Base-by-base conservation (phyloP, 2,888 invertebrate genomes). In the Sinelater perroti region DNA sequence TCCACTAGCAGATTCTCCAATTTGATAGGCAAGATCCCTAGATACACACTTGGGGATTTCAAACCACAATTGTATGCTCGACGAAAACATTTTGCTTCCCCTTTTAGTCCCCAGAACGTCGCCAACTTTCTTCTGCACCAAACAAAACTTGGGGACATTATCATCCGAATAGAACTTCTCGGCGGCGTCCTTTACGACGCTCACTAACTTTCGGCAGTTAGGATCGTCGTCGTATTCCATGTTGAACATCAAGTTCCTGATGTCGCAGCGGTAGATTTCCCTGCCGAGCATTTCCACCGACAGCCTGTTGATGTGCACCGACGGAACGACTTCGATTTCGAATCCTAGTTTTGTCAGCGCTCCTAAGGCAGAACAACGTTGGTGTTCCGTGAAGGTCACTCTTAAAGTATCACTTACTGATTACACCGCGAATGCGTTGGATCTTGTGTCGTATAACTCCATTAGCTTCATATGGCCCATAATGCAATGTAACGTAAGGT, bases 391-490 rank as follows among this genome's bases (percentile, higher is more conserved):
- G 2, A 28, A 28, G 2, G 2, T n/a, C n/a, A n/a, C n/a, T n/a
- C n/a, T n/a, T n/a, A n/a, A n/a, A n/a, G n/a, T n/a, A n/a, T n/a
- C n/a, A 11, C 7, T 4, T 67, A 72, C 72, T 61, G 46, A 68
- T 52, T 24, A 75, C 49, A 11, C 75, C 75, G 40, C 64, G 58
- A 10, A 76, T 46, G 51, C 71, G 69, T 61, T 74, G 75, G n/a
- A 68, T 61, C 61, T 71, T 69, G 55, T 77, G 75, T 18, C 65
- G 58, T 14, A 76, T 71, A 13, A 73, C 55, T 1, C 76, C 75
- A 62, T 74, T 62, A 1, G 71, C 65, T 61, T 72, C 68, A 38
- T 76, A 76, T 7, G 75, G 75, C 1, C 77, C 77, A 51, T 72
- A 76, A 57, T 64, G 62, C 31, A 77, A 64, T 64, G 62, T 36